phyloP scores from a whole-genome alignment of 2,888 invertebrate genomes.

The Acleris literana region DNA sequence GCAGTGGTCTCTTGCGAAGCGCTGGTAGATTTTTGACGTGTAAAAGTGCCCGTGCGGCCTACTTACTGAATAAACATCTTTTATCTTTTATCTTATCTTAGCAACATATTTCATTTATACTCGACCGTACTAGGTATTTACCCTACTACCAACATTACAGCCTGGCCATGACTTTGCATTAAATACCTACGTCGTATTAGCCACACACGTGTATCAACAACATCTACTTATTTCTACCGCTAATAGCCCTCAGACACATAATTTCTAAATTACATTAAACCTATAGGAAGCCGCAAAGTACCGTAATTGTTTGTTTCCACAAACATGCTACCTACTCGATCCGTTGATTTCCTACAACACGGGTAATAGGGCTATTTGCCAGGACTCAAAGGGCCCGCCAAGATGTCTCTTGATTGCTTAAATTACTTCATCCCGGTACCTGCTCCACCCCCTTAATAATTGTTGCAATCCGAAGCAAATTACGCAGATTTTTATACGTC shows the following conservation, averaged over 20 bases:
- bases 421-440: conserved; percentile 68
- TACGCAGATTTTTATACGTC: background rate
- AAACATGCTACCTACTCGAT: conserved; percentile 18
- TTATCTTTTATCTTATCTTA: no score
- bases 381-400: conserved; percentile 54
- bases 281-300: conserved; percentile 31
- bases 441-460: conserved; percentile 50
- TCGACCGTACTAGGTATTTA: no score
- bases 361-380: conserved; percentile 26
- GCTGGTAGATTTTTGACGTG: no score
- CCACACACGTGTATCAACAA: background rate
- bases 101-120: no score
- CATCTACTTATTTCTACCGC: background rate
- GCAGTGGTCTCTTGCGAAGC: no score
- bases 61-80: no score
- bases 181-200: no score
- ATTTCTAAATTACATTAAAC: conserved; percentile 30
- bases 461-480: conserved; percentile 47
- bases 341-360: conserved; percentile 27
- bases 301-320: conserved; percentile 33
- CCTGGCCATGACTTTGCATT: no score
- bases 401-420: conserved; percentile 66
- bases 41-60: no score
- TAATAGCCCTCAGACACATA: background rate
- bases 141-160: no score